phyloP scores from a whole-genome alignment of 2,797 vertebrate species.

The Melopsittacus undulatus region DNA sequence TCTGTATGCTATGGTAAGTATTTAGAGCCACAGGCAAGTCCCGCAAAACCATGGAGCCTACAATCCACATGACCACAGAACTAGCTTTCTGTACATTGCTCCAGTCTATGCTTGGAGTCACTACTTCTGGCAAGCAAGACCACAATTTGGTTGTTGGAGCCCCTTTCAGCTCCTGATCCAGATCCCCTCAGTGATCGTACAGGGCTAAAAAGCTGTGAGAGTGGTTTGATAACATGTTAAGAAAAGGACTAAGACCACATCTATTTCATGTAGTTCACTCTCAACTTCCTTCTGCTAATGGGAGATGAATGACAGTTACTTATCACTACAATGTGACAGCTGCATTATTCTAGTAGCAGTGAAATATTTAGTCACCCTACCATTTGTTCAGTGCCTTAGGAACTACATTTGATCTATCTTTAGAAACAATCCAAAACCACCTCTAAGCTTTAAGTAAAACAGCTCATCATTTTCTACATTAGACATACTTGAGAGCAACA shows the following conservation, averaged over 20 bases:
- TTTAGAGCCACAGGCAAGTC: not conserved
- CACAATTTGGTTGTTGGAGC: rapidly evolving
- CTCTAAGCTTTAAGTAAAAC: not conserved
- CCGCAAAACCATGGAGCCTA: not conserved
- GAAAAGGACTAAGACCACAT: not conserved
- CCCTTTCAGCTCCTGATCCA: not conserved
- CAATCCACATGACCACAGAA: not conserved
- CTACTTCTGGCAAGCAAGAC: rapidly evolving
- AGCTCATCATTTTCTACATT: not conserved
- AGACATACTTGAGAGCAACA: not conserved
- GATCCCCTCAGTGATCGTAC: not conserved
- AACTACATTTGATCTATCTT: not conserved
- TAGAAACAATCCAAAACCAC: not conserved
- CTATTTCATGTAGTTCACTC: not conserved
- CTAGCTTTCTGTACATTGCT: not conserved
- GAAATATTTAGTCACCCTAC: not conserved
- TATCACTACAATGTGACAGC: rapidly evolving
- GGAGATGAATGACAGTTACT: not conserved
- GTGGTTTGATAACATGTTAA: not conserved
- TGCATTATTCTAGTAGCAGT: not conserved
- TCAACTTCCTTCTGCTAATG: not conserved
- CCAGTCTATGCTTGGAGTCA: not conserved
- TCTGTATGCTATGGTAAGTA: not conserved
- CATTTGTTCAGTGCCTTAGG: not conserved
- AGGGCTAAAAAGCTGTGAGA: not conserved